These are phyloP conservation scores for Planiliza haematocheilus DNA, from an alignment of 2,113 vertebrate genomes.

Conservation along the genomic window DNA sequence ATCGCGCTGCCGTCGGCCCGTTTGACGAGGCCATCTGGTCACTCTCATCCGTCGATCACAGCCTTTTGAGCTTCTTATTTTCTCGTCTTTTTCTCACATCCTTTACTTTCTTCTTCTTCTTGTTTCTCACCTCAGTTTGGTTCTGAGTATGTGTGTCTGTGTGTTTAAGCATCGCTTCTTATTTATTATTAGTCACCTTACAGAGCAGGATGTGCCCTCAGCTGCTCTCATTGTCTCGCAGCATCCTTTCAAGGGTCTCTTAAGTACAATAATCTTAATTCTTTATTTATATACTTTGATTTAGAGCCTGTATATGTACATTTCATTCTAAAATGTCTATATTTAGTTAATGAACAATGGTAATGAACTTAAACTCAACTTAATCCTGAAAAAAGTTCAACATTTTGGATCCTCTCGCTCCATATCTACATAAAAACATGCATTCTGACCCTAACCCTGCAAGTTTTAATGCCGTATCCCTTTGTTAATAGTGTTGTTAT, in stretches of 20 bases:
- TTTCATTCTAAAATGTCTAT: too few relatives aligned
- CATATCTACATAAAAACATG: too few relatives aligned
- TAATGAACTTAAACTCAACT: too few relatives aligned
- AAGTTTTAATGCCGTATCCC: too few relatives aligned
- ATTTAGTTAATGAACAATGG: too few relatives aligned
- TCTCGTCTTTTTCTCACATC: conserved; percentile 5
- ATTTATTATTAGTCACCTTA: neutral
- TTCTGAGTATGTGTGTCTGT: conserved; percentile 22
- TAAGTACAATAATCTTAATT: too few relatives aligned
- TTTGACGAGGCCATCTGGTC: conserved; percentile 13
- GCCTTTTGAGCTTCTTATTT: conserved; percentile 11
- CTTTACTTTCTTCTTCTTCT: conserved; percentile 11
- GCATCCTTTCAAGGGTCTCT: neutral
- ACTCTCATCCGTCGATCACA: conserved; percentile 10
- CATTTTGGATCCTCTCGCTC: too few relatives aligned
- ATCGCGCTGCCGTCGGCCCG: conserved; percentile 22
- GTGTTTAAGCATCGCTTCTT: neutral
- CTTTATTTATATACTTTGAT: too few relatives aligned
- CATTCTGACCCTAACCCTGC: too few relatives aligned
- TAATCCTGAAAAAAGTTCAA: too few relatives aligned
- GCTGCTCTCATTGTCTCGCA: conserved; percentile 22
- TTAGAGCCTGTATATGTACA: too few relatives aligned
- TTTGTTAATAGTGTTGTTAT: too few relatives aligned
- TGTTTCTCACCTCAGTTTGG: neutral
- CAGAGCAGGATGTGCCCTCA: conserved; percentile 22